phyloP scores from a whole-genome alignment of 2,888 invertebrate species.

The Entomobrya multifasciata region DNA sequence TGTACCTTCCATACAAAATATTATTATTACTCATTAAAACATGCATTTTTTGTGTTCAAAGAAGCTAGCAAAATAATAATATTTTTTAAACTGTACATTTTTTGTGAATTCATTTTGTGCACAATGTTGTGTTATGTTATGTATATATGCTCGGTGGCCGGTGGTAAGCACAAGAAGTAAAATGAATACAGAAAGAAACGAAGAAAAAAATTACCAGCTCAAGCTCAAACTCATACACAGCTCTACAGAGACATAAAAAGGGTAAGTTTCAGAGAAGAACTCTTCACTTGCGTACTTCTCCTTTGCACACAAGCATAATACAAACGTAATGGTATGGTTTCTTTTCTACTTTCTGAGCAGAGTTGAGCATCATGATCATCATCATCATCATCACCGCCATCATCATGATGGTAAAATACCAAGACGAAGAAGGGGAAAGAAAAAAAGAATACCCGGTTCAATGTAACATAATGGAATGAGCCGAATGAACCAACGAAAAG shows the following conservation, averaged over 20 bases:
- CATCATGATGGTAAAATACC: conserved; percentile 60
- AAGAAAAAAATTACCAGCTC: background rate
- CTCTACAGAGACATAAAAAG: conserved; percentile 17
- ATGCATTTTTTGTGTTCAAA: background rate
- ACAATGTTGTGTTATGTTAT: too few relatives aligned
- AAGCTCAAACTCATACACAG: conserved; percentile 2
- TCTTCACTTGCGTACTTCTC: background rate
- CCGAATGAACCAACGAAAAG: conserved; percentile 51
- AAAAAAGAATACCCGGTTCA: conserved; percentile 54
- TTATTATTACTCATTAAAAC: background rate
- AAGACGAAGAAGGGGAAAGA: conserved; percentile 53
- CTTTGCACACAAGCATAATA: background rate
- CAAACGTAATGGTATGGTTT: conserved; percentile 39
- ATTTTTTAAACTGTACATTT: background rate
- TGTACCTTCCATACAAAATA: background rate
- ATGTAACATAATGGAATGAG: conserved; percentile 53
- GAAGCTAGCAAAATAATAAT: background rate
- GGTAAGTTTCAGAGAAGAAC: conserved; percentile 30
- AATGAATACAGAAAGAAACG: background rate
- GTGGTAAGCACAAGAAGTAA: too few relatives aligned
- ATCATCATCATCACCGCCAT: background rate
- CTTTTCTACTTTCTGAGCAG: conserved; percentile 8
- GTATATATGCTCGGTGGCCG: too few relatives aligned
- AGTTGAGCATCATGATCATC: too few relatives aligned
- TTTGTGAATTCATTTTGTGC: too few relatives aligned